Percentiles rank a stretch among this genome's conserved stretches.
These are phyloP conservation scores for Meandrina meandrites DNA, from an alignment of 92 coral and sea anemone genomes.

Conservation along the genomic window DNA sequence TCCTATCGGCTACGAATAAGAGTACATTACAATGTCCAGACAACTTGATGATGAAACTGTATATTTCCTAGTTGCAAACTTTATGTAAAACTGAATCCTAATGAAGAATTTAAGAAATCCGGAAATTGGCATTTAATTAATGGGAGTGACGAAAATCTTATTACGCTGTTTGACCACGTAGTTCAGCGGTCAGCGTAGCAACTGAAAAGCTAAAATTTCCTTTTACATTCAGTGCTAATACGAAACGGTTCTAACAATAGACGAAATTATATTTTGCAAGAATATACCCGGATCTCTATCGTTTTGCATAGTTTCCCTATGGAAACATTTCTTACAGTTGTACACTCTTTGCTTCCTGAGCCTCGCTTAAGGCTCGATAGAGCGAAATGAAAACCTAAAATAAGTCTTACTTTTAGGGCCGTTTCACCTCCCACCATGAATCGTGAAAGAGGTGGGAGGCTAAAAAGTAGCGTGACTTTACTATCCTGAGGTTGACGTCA, in stretches of 20 bases:
- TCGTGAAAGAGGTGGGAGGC: neutral
- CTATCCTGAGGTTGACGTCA: neutral
- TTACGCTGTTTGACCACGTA: neutral
- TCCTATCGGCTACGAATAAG: too few species aligned
- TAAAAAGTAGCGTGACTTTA: neutral
- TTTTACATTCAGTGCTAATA: neutral
- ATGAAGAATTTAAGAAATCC: constrained; percentile 43
- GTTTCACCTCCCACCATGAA: neutral
- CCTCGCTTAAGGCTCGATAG: too few species aligned
- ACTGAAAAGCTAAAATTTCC: neutral
- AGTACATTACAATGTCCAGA: neutral
- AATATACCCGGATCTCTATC: neutral
- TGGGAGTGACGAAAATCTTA: constrained; percentile 39
- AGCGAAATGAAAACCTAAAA: too few species aligned
- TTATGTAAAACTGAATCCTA: neutral
- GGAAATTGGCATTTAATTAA: constrained; percentile 21
- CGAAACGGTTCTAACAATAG: neutral
- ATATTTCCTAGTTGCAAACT: neutral
- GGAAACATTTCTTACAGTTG: neutral
- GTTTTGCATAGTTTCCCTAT: neutral
- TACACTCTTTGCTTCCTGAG: neutral
- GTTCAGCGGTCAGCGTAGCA: neutral
- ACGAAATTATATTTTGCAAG: neutral
- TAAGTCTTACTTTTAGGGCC: too few species aligned
- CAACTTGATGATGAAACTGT: neutral